phyloP scores from a whole-genome alignment of 2,113 vertebrate species.

The Callorhinus ursinus region DNA sequence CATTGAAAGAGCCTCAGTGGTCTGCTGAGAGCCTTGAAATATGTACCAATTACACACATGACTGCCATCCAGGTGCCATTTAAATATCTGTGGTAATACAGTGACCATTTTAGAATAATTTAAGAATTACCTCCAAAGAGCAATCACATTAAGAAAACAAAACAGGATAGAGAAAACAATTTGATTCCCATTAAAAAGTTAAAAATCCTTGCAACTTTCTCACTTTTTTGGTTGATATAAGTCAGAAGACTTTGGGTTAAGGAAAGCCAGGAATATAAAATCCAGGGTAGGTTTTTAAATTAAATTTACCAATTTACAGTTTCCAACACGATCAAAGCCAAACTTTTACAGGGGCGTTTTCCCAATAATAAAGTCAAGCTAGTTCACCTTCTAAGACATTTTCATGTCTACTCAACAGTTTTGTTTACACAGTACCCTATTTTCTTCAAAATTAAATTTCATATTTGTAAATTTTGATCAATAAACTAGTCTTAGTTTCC shows the following conservation, averaged over 20 bases:
- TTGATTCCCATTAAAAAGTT: not conserved
- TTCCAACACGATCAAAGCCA: slow-evolving; percentile 60
- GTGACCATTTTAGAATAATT: slow-evolving; percentile 2
- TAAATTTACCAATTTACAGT: slow-evolving; percentile 52
- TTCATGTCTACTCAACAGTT: slow-evolving; percentile 9
- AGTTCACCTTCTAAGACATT: slow-evolving; percentile 47
- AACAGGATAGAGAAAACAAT: not conserved
- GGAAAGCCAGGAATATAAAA: slow-evolving; percentile 48
- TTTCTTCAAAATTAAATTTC: slow-evolving; percentile 49
- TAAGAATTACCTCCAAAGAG: slow-evolving; percentile 33
- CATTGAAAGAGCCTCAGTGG: not conserved
- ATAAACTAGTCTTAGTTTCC: not conserved
- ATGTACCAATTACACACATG: not conserved
- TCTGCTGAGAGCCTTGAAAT: not conserved
- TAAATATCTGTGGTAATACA: not conserved
- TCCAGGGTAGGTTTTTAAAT: slow-evolving; percentile 12
- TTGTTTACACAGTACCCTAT: not conserved
- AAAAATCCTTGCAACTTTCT: not conserved
- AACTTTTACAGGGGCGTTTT: slow-evolving; percentile 27
- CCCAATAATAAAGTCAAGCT: slow-evolving; percentile 49
- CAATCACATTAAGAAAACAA: not conserved
- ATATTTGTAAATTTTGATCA: slow-evolving; percentile 20
- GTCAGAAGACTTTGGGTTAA: slow-evolving; percentile 32
- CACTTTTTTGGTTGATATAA: not conserved
- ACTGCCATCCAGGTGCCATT: not conserved